Evolutionary conservation across 2,888 invertebrate species (phyloP), one percentile per base, ranked within the genome.

Genomic region (Pollenia labialis): DNA sequence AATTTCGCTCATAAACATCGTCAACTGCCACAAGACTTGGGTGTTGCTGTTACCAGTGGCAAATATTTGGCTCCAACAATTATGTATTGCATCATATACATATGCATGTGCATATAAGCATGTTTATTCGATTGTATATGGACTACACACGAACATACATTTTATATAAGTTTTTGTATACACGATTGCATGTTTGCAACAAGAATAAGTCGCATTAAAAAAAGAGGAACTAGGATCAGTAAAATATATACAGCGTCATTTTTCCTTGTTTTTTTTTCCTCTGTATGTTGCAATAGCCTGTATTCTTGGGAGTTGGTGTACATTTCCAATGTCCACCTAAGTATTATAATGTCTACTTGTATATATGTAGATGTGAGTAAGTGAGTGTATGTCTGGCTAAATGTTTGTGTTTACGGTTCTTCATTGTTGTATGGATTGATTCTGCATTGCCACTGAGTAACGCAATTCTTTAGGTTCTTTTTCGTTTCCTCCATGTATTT

Each of bases 341-440:
- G 58, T 44, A 58, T 48, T 68, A n/a, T 16, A 50, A 68, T 69
- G 23, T 71, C 48, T 66, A 40, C 46, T 16, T 48, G 1, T n/a
- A 2, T 18, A 12, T 40, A 2, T 18, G 11, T 40, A n/a, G 48
- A 14, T 14, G 9, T n/a, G 23, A 42, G 10, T 50, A 60, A 40
- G 42, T 62, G 40, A 52, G 68, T 69, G 48, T 77, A 6, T 23
- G 6, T 12, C 32, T 64, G 14, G 32, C 3, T 79, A n/a, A 14
- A 18, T 44, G 68, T 48, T 42, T 8, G 16, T 71, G 44, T 64
- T 58, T 74, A 58, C 40, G 72, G 68, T 79, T 50, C 60, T 79
- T 76, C 76, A 81, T 84, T 81, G 74, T 72, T 87, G 77, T 58
- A 87, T 58, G 77, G 60, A 87, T 87, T 87, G 81, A 87, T 84